Base-by-base conservation (phyloP, 2,797 vertebrate genomes). In the Dendrocincla fuliginosa region DNA sequence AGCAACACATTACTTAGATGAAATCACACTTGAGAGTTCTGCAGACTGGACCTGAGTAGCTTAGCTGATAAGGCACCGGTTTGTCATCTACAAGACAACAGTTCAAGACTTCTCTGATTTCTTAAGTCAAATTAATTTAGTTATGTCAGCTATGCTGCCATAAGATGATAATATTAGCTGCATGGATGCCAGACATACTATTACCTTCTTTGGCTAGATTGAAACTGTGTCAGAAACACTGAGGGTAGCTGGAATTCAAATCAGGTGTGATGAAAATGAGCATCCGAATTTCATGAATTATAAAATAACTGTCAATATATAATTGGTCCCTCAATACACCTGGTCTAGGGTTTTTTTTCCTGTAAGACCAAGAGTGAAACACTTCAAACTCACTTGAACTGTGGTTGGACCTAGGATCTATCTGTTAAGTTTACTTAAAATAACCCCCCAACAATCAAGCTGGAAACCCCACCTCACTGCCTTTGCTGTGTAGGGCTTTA, bases 111-210 rank as follows among this genome's bases (percentile, higher is more conserved):
- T 95, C 89, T 97, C 94, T 96, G 96, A 95, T 97, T 98, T 92
- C 96, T 97, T 97, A 97, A 97, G 97, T 98, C 95, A 97, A 98
- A 97, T 98, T 98, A 98, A 97, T 98, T 98, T 97, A 97, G 94
- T 97, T 97, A 95, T 97, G 95, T 97, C 97, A 97, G 86, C 96
- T 96, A 96, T 97, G 96, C 94, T 97, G 96, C 95, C 96, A 95
- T 97, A 97, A 97, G 90, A 96, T 97, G 97, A 98, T 98, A 98
- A 97, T 97, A 64, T 91, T 77, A 93, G 89, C 88, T 86, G 84
- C 87, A 87, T 81, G 96, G 94, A 97, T 97, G 87, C 97, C 96
- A 88, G 73, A n/a, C 97, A 98, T 97, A 95, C 76, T 97, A 97
- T 95, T 96, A 83, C 96, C 95, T 97, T 97, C 89, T 92, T 96